Conservation (phyloP, 2,888 invertebrate genomes). For the Drosophila acutilabella region DNA sequence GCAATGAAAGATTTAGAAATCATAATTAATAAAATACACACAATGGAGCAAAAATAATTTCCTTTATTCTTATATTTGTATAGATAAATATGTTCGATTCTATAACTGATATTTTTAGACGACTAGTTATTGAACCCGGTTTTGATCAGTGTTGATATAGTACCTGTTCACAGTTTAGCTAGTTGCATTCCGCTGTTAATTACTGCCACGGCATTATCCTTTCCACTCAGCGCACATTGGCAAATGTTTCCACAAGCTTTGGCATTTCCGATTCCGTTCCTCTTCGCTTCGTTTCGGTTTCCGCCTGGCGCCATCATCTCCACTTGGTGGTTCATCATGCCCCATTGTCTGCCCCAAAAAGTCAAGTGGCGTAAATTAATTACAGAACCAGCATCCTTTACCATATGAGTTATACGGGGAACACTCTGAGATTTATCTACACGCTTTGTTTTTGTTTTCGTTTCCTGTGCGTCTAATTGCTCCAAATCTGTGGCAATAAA, state of each 20-base stretch:
- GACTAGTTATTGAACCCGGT: no score
- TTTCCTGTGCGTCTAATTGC: conserved; percentile 65
- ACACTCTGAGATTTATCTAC: conserved; percentile 64
- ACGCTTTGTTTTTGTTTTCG: conserved; percentile 46
- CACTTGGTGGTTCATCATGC: conserved; percentile 30
- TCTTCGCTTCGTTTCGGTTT: conserved; percentile 50
- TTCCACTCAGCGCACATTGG: conserved; percentile 61
- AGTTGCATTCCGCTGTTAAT: conserved; percentile 61
- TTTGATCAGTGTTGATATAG: neutral
- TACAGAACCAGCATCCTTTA: conserved; percentile 54
- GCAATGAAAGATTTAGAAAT: no score
- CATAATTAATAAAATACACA: no score
- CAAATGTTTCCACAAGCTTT: conserved; percentile 80
- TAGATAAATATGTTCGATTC: no score
- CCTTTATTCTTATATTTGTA: no score
- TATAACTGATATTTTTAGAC: no score
- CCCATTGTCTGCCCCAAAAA: conserved; percentile 62
- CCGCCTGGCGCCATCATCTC: conserved; percentile 67
- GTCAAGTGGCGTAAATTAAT: conserved; percentile 81
- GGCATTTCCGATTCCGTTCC: conserved; percentile 68
- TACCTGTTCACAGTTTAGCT: conserved; percentile 37
- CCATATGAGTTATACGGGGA: neutral
- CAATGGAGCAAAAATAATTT: no score
- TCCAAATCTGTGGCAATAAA: conserved; percentile 60
- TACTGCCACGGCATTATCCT: conserved; percentile 59